These are phyloP conservation scores for Orthonevra nobilis DNA, from an alignment of 2,888 invertebrate genomes.

Conservation along the genomic window DNA sequence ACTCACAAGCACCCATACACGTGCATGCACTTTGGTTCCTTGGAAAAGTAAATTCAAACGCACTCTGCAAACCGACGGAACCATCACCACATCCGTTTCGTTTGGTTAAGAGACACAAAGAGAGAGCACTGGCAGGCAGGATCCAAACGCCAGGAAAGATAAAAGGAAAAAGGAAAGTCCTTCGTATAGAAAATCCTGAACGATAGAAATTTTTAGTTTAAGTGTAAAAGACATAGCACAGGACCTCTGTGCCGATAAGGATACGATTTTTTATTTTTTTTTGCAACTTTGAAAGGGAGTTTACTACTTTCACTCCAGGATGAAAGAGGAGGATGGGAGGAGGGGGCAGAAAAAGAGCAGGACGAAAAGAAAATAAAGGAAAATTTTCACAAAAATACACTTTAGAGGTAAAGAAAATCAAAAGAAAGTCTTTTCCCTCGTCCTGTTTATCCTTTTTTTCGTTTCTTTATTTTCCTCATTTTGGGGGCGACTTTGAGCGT, in stretches of 20 bases:
- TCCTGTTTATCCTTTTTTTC: too few species aligned
- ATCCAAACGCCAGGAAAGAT: conserved; percentile 1
- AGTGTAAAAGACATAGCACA: conserved; percentile 47
- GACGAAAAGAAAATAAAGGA: conserved; percentile 5
- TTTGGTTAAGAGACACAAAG: conserved; percentile 46
- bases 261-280: conserved; percentile 55
- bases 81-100: conserved; percentile 51
- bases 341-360: conserved; percentile 22
- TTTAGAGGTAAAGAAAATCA: conserved; percentile 29
- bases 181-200: conserved; percentile 31
- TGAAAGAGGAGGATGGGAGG: too few species aligned
- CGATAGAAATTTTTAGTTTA: conserved; percentile 49
- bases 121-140: neutral
- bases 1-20: neutral
- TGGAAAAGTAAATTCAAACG: conserved; percentile 33
- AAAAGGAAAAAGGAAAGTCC: conserved; percentile 17
- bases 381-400: conserved; percentile 4
- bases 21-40: conserved; percentile 8
- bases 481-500: conserved; percentile 2
- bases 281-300: conserved; percentile 5
- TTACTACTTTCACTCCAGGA: conserved; percentile 33
- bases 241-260: conserved; percentile 36
- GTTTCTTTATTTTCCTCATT: too few species aligned
- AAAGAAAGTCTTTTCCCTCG: conserved; percentile 2
- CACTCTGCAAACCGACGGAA: conserved; percentile 11